phyloP scores from a whole-genome alignment of 2,113 vertebrate species.

The Peromyscus californicus region DNA sequence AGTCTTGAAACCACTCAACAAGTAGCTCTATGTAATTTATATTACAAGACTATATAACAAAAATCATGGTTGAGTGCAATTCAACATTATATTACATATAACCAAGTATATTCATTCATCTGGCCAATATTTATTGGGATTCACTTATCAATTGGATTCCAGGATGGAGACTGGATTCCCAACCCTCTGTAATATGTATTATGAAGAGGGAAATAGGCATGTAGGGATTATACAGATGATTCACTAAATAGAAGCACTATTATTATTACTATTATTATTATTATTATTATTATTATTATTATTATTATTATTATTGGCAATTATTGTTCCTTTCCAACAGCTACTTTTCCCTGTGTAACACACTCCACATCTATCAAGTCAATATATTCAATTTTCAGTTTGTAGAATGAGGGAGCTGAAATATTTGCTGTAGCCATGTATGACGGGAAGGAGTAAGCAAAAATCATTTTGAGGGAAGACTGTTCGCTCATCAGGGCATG shows the following conservation, averaged over 20 bases:
- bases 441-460: background rate
- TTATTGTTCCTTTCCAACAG: background rate
- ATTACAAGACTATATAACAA: background rate
- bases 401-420: background rate
- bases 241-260: background rate
- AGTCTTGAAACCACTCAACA: conserved; percentile 9
- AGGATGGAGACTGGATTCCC: background rate
- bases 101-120: background rate
- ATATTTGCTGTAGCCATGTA: background rate
- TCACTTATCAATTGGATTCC: background rate
- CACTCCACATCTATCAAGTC: background rate
- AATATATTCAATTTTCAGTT: background rate
- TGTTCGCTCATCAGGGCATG: background rate
- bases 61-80: background rate
- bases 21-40: background rate
- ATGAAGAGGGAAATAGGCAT: background rate
- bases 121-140: background rate
- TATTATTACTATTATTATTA: too few species aligned
- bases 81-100: background rate
- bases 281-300: too few species aligned
- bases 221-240: background rate
- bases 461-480: background rate
- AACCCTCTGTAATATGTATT: background rate
- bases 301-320: background rate
- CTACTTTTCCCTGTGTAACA: background rate